Conservation (phyloP, 2,888 invertebrate genomes). For the Chorisops tibialis region DNA sequence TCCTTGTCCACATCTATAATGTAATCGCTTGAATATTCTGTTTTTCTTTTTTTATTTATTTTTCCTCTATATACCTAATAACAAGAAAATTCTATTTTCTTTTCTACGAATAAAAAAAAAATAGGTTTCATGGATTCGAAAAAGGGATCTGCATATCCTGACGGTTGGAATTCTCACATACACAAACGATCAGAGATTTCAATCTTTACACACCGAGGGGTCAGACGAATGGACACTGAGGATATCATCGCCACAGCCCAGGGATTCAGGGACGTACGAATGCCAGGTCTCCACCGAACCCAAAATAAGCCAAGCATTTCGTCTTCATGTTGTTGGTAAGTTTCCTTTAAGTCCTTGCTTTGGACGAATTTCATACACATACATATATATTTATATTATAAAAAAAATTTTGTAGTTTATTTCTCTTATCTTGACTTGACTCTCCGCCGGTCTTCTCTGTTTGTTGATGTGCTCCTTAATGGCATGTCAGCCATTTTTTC, state of each 20-base stretch:
- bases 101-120: conserved; percentile 9
- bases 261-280: conserved; percentile 68
- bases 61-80: not conserved
- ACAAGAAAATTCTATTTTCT: conserved; percentile 6
- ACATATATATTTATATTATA: not conserved
- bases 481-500: not conserved
- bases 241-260: conserved; percentile 63
- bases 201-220: conserved; percentile 65
- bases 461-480: conserved; percentile 3
- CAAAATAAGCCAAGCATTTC: conserved; percentile 69
- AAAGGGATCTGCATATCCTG: conserved; percentile 72
- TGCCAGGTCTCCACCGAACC: conserved; percentile 75
- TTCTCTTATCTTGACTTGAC: not conserved
- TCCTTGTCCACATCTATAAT: conserved; percentile 1
- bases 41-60: not conserved
- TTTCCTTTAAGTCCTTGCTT: conserved; percentile 47
- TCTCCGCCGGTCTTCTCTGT: not conserved
- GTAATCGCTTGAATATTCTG: not conserved
- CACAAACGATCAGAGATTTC: conserved; percentile 69
- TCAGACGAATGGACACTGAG: conserved; percentile 69
- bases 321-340: conserved; percentile 69
- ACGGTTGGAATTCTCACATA: conserved; percentile 70
- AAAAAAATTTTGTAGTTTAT: not conserved
- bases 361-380: not conserved
- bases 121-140: conserved; percentile 80